Evolutionary conservation across 2,113 vertebrate genomes (phyloP), one percentile per base, ranked within the genome.

Genomic region (Corvus hawaiiensis): DNA sequence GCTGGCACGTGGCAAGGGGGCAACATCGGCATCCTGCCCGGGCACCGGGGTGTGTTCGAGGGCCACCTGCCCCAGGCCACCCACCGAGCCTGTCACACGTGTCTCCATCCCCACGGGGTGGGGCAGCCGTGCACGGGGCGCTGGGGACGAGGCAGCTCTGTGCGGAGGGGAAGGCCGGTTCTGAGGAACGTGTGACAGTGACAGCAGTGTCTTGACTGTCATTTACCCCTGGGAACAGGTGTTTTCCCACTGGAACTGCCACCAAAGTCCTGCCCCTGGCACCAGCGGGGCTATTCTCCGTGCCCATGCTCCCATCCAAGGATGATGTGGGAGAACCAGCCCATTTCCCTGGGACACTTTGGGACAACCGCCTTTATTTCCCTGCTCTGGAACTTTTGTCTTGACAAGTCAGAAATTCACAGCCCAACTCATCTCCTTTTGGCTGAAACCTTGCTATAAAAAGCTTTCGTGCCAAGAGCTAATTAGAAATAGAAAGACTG

Each of bases 71-170:
- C 48, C 52, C 16, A 4, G 5, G 39, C 5, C n/a, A 8, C 48
- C 23, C 4, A 0, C 20, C 1, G n/a, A 33, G n/a, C 41, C 67
- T 8, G 61, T 4, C 66, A 8, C 54, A 4, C 3, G 0, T 1
- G 9, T 4, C 10, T 1, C 44, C 6, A 1, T 21, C 48, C 9
- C 7, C 39, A 5, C 0, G 4, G 55, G 11, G 39, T 39, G 39
- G 39, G 41, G 41, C 41, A 43, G 41, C 41, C 39, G 39, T 41
- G 39, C 11, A 1, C 2, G 2, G 51, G 5, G 69, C 2, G 0
- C 2, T 6, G 55, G 18, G 66, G 22, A 7, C 28, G 22, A 27
- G 54, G 27, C 54, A 22, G 52, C 37, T 1, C 74, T 39, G 52
- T 13, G 54, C 23, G 1, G 15, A 27, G 33, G 30, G 46, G 10